phyloP scores from a whole-genome alignment of 1,140 invertebrate species.

The Asobara japonica region DNA sequence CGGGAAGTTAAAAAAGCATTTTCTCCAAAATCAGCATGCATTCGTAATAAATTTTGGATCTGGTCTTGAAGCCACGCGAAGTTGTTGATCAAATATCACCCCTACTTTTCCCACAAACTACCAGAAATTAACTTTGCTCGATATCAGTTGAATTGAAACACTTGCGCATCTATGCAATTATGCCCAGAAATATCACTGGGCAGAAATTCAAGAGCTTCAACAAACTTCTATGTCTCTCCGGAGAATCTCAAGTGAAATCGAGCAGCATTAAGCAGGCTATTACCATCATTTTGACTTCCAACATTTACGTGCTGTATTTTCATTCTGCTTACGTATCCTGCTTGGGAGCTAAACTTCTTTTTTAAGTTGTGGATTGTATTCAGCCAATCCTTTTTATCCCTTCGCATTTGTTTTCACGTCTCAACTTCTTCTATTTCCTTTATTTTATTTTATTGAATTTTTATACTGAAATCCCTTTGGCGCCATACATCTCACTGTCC shows the following conservation, averaged over 20 bases:
- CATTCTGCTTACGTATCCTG: constrained; percentile 24
- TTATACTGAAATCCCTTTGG: neutral
- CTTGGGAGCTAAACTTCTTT: neutral
- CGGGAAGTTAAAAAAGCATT: too few species aligned
- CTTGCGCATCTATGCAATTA: neutral
- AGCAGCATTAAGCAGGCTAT: constrained; percentile 27
- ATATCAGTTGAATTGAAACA: neutral
- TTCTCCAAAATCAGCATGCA: too few species aligned
- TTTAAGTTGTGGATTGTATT: neutral
- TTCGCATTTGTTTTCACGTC: neutral
- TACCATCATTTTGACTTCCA: constrained; percentile 20
- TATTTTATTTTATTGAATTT: neutral
- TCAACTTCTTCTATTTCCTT: neutral
- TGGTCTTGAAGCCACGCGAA: too few species aligned
- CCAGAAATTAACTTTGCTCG: neutral
- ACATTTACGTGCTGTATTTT: neutral
- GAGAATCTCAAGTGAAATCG: neutral
- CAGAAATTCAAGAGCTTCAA: neutral
- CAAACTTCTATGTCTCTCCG: neutral
- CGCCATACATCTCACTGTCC: neutral
- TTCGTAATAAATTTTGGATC: too few species aligned
- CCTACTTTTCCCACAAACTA: too few species aligned
- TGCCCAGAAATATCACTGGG: neutral
- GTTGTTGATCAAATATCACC: too few species aligned
- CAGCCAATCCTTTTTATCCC: neutral